Conservation (phyloP, 2,888 invertebrate genomes). For the Ophion ellenae region DNA sequence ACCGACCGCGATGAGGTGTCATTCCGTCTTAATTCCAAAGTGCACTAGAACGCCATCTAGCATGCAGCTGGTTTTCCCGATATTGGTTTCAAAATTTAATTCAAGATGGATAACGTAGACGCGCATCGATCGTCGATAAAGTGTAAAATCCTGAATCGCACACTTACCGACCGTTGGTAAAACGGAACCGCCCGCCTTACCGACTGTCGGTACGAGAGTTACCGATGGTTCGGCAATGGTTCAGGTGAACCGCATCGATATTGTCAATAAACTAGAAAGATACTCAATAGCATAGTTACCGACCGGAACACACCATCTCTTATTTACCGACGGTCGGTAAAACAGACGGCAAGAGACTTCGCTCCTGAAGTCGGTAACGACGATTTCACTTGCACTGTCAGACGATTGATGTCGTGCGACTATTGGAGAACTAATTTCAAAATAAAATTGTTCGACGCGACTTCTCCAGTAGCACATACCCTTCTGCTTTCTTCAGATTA, state of each 20-base stretch:
- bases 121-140: not conserved
- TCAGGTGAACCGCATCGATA: not conserved
- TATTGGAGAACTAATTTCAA: not conserved
- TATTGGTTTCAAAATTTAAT: not conserved
- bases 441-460: not conserved
- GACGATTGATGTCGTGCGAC: not conserved
- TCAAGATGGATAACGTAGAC: not conserved
- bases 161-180: not conserved
- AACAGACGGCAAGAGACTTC: not conserved
- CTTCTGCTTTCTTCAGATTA: not conserved
- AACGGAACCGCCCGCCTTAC: not conserved
- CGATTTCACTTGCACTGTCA: not conserved
- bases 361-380: not conserved
- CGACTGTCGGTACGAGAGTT: not conserved
- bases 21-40: no score
- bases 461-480: not conserved
- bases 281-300: not conserved
- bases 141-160: not conserved
- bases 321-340: not conserved
- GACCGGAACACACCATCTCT: not conserved
- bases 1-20: no score
- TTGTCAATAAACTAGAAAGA: not conserved
- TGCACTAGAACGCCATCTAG: slow-evolving; percentile 15
- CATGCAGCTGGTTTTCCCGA: not conserved
- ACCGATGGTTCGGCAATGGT: not conserved